Percentiles rank a stretch among this genome's conserved stretches.
phyloP scores from a whole-genome alignment of 2,113 vertebrate species.

The Sinocyclocheilus anophthalmus region DNA sequence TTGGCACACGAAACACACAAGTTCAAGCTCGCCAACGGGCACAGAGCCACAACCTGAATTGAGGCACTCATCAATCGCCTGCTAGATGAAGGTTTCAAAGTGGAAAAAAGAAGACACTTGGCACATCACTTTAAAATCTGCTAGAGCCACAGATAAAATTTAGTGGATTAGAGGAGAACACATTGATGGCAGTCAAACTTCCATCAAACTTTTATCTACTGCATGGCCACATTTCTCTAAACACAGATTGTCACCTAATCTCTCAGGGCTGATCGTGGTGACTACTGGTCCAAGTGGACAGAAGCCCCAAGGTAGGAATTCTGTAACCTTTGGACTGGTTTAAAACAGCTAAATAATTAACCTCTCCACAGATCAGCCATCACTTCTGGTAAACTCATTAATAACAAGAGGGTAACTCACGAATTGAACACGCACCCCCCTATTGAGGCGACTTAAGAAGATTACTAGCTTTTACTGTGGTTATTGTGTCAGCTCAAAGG shows the following conservation, averaged over 20 bases:
- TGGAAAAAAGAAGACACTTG: constrained; percentile 13
- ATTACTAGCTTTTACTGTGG: not conserved
- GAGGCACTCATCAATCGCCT: not conserved
- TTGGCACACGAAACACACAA: too few relatives aligned
- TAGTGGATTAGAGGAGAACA: constrained; percentile 21
- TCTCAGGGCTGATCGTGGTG: constrained; percentile 82
- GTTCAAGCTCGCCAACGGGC: too few relatives aligned
- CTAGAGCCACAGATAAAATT: not conserved
- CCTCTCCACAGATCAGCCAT: not conserved
- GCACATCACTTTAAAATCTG: constrained; percentile 13
- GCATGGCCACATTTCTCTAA: constrained; percentile 25
- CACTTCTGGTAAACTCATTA: constrained; percentile 21
- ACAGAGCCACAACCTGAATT: too few relatives aligned
- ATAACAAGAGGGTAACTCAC: constrained; percentile 3
- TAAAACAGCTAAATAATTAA: constrained; percentile 3
- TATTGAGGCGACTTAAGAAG: not conserved
- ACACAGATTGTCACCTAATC: constrained; percentile 59
- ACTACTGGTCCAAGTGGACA: constrained; percentile 77
- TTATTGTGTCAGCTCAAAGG: not conserved
- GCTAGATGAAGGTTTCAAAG: not conserved
- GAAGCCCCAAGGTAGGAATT: constrained; percentile 81
- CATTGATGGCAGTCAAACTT: constrained; percentile 27
- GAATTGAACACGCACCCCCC: not conserved
- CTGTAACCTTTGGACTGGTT: constrained; percentile 11
- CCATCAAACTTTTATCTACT: constrained; percentile 11